Percentiles rank a stretch among this genome's conserved stretches.
phyloP scores from a whole-genome alignment of 2,888 invertebrate species.

The Cyrtodaria siliqua region DNA sequence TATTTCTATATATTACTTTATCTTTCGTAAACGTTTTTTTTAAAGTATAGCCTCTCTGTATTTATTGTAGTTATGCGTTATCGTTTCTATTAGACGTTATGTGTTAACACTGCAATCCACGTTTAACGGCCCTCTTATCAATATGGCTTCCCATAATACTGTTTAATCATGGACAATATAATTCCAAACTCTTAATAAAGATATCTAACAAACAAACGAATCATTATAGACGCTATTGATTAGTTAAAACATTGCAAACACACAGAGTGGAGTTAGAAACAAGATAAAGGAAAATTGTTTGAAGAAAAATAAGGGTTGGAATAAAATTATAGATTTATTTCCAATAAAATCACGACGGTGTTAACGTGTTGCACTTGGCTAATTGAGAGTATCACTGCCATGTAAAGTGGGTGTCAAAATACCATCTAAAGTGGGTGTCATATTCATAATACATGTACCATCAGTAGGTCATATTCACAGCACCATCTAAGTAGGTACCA shows the following conservation, averaged over 20 bases:
- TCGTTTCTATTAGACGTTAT: too few species aligned
- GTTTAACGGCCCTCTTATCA: slow-evolving; percentile 39
- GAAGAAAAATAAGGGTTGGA: slow-evolving; percentile 41
- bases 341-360: slow-evolving; percentile 38
- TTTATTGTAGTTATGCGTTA: too few species aligned
- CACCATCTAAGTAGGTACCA: too few species aligned
- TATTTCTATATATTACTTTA: too few species aligned
- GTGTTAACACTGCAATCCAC: too few species aligned
- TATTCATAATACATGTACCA: too few species aligned
- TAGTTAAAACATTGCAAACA: slow-evolving; percentile 65
- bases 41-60: too few species aligned
- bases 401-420: slow-evolving; percentile 29
- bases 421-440: too few species aligned
- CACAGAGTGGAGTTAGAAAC: slow-evolving; percentile 57
- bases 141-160: slow-evolving; percentile 38
- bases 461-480: too few species aligned
- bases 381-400: slow-evolving; percentile 19
- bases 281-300: slow-evolving; percentile 64
- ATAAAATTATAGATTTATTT: slow-evolving; percentile 59
- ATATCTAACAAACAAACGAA: slow-evolving; percentile 61
- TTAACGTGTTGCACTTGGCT: slow-evolving; percentile 22
- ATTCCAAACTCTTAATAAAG: slow-evolving; percentile 65
- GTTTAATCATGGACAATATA: slow-evolving; percentile 64
- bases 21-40: too few species aligned
- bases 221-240: slow-evolving; percentile 64